Base-by-base conservation (phyloP, 2,888 invertebrate genomes). In the Altica lythri region DNA sequence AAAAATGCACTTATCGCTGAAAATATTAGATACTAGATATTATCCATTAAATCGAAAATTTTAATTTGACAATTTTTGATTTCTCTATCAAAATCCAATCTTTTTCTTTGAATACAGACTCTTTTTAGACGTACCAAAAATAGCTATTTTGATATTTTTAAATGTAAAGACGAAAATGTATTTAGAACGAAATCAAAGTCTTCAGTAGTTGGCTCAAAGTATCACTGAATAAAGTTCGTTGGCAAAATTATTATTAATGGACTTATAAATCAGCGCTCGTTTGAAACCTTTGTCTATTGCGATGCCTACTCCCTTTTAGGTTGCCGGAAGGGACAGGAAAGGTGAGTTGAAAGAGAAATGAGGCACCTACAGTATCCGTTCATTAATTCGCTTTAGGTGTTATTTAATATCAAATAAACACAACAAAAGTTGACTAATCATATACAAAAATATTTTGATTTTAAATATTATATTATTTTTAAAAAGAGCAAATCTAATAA, bases 241-340 rank as follows among this genome's bases (percentile, higher is more conserved):
- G 29, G 1, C n/a, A 38, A 38, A 38, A 38, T 38, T 18, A 18
- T 38, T 38, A 38, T 38, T 38, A 38, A 38, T 38, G 38, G 38
- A 38, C 38, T 38, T 38, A 38, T 38, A 38, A 38, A 38, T 38
- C 38, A 38, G 38, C 5, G 38, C n/a, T 19, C 18, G 19, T 38
- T 38, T 38, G 19, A 18, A 19, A 18, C 38, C 38, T 38, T 38
- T 38, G 38, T 38, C 38, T 38, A 18, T 38, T 38, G 38, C 38
- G 17, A 6, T 3, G 18, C 14, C 13, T 17, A 29, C 19, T 19
- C 18, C 10, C 4, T 18, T 4, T 10, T 18, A n/a, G 38, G 19
- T 19, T 9, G 19, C 19, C 38, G 38, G 38, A 38, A 38, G 38
- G 38, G 38, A 38, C 38, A 8, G 9, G 38, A 38, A 38, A 18